These are phyloP conservation scores for Neoitamus cyanurus DNA, from an alignment of 2,888 invertebrate genomes.

Conservation along the genomic window DNA sequence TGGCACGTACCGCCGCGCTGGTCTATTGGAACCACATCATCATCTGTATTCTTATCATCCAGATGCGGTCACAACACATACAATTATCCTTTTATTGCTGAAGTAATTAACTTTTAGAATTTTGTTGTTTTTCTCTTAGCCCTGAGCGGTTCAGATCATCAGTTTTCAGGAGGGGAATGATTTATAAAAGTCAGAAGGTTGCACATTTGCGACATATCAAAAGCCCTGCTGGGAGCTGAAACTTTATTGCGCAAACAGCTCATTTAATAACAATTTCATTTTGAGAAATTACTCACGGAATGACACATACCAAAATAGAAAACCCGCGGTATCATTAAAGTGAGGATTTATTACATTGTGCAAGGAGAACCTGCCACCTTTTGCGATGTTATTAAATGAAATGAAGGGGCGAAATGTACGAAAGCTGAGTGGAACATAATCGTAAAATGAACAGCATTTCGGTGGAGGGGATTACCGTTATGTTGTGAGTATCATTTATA, in stretches of 20 bases:
- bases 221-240: not conserved
- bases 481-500: constrained; percentile 6
- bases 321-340: not conserved
- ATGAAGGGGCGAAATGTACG: constrained; percentile 3
- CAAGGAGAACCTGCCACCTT: not conserved
- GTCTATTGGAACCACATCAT: too few species aligned
- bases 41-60: too few species aligned
- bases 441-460: constrained; percentile 10
- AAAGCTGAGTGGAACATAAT: constrained; percentile 25
- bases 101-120: too few species aligned
- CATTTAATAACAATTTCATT: constrained; percentile 33
- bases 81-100: too few species aligned
- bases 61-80: too few species aligned
- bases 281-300: constrained; percentile 2
- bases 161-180: not conserved
- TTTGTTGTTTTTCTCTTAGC: not conserved
- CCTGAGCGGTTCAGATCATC: not conserved
- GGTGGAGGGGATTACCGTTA: not conserved
- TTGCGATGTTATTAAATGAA: constrained; percentile 10
- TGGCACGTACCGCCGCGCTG: too few species aligned
- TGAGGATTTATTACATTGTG: not conserved
- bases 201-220: not conserved
- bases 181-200: not conserved
- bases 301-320: not conserved
- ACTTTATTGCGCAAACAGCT: not conserved